These are phyloP conservation scores for Leptoclinus maculatus DNA, from an alignment of 2,797 vertebrate genomes.

Conservation along the genomic window DNA sequence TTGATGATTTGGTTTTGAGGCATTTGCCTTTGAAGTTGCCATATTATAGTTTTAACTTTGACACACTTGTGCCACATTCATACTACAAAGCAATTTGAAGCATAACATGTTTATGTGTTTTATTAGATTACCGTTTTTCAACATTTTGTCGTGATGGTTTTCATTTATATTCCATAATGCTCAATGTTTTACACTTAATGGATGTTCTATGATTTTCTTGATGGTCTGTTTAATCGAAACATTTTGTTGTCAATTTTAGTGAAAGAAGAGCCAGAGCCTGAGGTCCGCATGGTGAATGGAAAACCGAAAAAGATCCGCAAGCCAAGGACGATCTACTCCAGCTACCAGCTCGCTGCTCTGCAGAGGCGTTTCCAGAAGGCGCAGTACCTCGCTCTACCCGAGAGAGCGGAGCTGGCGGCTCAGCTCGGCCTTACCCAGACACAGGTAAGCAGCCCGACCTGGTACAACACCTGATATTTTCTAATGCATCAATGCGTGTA, in stretches of 20 bases:
- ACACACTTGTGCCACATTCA: neutral
- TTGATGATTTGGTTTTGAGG: neutral
- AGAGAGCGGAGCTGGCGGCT: slow-evolving; percentile 95
- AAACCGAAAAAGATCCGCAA: slow-evolving; percentile 99
- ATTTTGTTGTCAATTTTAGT: slow-evolving; percentile 73
- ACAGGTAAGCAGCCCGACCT: slow-evolving; percentile 80
- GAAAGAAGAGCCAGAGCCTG: slow-evolving; percentile 97
- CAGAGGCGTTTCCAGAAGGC: slow-evolving; percentile 98
- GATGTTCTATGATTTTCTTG: neutral
- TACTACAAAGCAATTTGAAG: neutral
- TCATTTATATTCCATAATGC: neutral
- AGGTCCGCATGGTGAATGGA: slow-evolving; percentile 98
- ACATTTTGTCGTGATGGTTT: neutral
- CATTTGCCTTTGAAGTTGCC: neutral
- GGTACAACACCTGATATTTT: neutral
- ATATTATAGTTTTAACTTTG: neutral
- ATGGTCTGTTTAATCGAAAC: neutral
- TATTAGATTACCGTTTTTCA: neutral
- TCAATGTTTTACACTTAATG: neutral
- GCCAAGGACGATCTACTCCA: slow-evolving; percentile 98
- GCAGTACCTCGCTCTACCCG: slow-evolving; percentile 96
- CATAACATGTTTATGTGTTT: neutral
- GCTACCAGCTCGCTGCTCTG: slow-evolving; percentile 96
- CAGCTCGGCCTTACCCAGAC: slow-evolving; percentile 98
- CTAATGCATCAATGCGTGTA: neutral